Evolutionary conservation across 1,140 invertebrate species (phyloP), one percentile per base, ranked within the genome.

Genomic region (Ctenoplectra terminalis): DNA sequence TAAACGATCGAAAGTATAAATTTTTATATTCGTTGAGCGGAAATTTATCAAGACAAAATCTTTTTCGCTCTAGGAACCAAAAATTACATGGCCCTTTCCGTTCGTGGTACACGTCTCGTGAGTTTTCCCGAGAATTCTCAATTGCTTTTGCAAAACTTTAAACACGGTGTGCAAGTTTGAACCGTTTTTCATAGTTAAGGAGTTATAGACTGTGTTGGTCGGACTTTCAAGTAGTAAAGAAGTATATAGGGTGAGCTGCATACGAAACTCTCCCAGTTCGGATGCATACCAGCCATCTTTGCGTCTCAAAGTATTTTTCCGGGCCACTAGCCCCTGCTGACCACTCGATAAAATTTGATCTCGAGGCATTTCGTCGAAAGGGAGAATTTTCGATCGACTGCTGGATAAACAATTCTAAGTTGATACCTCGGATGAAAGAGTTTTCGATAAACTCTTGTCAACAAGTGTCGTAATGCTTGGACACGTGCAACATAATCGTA

Each of bases 101-200:
- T 29, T 17, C 26, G 15, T 52, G 11, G 40, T 81, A 71, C 58
- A 73, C 63, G 61, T 69, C 73, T 60, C 43, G 34, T 34, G 70
- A 85, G 73, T 85, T 87, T 75, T 29, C 0, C 56, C 31, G n/a
- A 50, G 52, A 75, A 86, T 87, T 86, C 80, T 73, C 74, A 75
- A 86, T 86, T 86, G 74, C 70, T 70, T 72, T 63, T 23, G 69
- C 54, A 26, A 75, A 87, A 87, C 69, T 87, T 87, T 75, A 79
- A 85, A 83, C 56, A 54, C 29, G 64, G 46, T 61, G 76, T 52
- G 78, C 84, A 61, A 87, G 80, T 83, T 86, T 64, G 26, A 66
- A 70, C 61, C 70, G 84, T 86, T 86, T 75, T 77, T 82, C 84
- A 74, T 83, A 79, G 84, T 87, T 87, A 86, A 77, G 50, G 73